Evolutionary conservation across 1,140 invertebrate genomes (phyloP), one percentile per base, ranked within the genome.

Genomic region (Rhynchophorus ferrugineus): DNA sequence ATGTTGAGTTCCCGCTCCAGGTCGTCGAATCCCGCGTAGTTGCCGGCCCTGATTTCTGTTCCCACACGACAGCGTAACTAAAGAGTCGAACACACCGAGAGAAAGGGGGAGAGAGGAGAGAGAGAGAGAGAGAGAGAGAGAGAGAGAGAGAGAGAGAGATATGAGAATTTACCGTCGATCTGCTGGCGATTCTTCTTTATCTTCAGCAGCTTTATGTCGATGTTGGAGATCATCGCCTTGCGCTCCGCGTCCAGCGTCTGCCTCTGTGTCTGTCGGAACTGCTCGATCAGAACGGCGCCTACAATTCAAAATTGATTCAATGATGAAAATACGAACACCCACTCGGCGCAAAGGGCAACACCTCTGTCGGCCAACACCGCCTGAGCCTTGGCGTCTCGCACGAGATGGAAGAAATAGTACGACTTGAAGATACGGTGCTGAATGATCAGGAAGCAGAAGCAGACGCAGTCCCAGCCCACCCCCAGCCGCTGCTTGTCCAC

Each of bases 11-110:
- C 33, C 7, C 37, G n/a, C 2, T 14, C 20, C 3, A 14, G 20
- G 6, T 55, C 45, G 19, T 55, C 47, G 34, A 55, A 55, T 11
- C 44, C n/a, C 16, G 24, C 44, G 35, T 55, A 55, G 16, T 55
- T 41, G 7, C 46, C 29, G 16, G 29, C 18, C 13, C 43, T 43
- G 11, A 49, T 8, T 16, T 43, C 52, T 29, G 5, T 29, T 29
- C n/a, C n/a, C n/a, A n/a, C n/a, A n/a, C n/a, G n/a, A n/a, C n/a
- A n/a, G n/a, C n/a, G n/a, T n/a, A n/a, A n/a, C n/a, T n/a, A n/a
- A n/a, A n/a, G n/a, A n/a, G n/a, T n/a, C n/a, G n/a, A n/a, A n/a
- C n/a, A n/a, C n/a, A n/a, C n/a, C n/a, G n/a, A n/a, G n/a, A n/a
- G n/a, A n/a, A n/a, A n/a, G n/a, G n/a, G n/a, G n/a, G n/a, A n/a